Conservation (phyloP, 2,888 invertebrate species). For the Nymphalis urticae region DNA sequence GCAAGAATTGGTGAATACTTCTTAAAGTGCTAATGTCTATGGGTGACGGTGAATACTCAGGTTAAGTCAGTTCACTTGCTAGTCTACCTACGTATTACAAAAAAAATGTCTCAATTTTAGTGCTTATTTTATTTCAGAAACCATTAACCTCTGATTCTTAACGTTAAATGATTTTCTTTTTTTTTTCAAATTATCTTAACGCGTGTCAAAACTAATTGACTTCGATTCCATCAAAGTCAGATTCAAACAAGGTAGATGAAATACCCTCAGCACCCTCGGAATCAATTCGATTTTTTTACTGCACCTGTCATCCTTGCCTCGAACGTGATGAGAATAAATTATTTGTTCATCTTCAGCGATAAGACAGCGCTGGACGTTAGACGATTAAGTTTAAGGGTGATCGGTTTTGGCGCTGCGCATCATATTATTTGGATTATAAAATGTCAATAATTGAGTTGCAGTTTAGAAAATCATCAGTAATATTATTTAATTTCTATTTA, state of each 20-base stretch:
- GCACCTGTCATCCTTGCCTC: slow-evolving; percentile 42
- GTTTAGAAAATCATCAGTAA: no score
- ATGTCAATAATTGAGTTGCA: no score
- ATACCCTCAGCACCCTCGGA: slow-evolving; percentile 18
- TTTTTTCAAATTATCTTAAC: slow-evolving; percentile 3
- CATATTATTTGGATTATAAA: no score
- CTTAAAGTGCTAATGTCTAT: no score
- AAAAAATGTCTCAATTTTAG: not conserved
- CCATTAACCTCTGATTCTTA: no score
- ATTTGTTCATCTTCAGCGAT: slow-evolving; percentile 1
- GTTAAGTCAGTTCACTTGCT: no score
- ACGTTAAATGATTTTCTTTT: not conserved
- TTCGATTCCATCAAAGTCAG: slow-evolving; percentile 3
- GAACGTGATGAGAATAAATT: slow-evolving; percentile 38
- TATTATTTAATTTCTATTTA: no score
- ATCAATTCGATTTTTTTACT: slow-evolving; percentile 45
- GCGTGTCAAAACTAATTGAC: not conserved
- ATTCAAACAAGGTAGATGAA: slow-evolving; percentile 10
- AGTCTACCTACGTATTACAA: no score
- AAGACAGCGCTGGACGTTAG: slow-evolving; percentile 17
- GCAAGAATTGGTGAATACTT: no score
- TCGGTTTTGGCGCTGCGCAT: not conserved
- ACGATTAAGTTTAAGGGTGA: not conserved
- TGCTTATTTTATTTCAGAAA: not conserved
- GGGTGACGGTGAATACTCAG: no score